A percentile compares a stretch with the other conserved stretches of the same genome.
Evolutionary conservation across 1,140 invertebrate genomes (phyloP).

Genomic region (Trachymyrmex cornetzi): DNA sequence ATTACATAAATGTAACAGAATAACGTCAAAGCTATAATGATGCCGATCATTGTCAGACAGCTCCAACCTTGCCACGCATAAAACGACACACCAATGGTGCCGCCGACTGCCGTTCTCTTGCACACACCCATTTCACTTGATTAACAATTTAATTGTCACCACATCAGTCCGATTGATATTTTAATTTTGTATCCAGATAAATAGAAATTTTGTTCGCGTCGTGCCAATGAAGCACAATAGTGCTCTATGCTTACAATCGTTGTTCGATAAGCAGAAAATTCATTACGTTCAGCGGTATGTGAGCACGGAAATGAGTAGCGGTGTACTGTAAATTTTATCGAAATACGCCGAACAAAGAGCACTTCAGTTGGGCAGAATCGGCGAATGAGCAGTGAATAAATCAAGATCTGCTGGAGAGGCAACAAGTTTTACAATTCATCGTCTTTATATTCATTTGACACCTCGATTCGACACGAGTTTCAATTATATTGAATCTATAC

Average conservation of each 20-base stretch:
- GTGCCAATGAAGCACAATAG: background rate
- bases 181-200: conserved; percentile 25
- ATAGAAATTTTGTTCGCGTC: conserved; percentile 28
- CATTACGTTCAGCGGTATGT: conserved; percentile 17
- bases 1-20: conserved; percentile 62
- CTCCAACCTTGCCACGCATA: conserved; percentile 70
- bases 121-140: conserved; percentile 46
- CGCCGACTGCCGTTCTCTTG: background rate
- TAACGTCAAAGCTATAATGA: conserved; percentile 47
- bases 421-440: conserved; percentile 23
- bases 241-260: background rate
- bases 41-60: conserved; percentile 61
- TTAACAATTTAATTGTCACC: conserved; percentile 37
- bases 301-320: conserved; percentile 45
- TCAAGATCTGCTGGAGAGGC: background rate
- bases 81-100: conserved; percentile 17
- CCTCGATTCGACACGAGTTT: background rate
- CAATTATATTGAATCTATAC: background rate
- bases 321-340: conserved; percentile 48
- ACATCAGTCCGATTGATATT: conserved; percentile 22
- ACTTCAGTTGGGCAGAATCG: background rate
- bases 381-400: conserved; percentile 39
- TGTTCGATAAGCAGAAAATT: conserved; percentile 57
- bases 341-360: conserved; percentile 12
- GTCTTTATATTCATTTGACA: background rate